These are phyloP conservation scores for Limnephilus marmoratus DNA, from an alignment of 2,888 invertebrate genomes.

Conservation along the genomic window DNA sequence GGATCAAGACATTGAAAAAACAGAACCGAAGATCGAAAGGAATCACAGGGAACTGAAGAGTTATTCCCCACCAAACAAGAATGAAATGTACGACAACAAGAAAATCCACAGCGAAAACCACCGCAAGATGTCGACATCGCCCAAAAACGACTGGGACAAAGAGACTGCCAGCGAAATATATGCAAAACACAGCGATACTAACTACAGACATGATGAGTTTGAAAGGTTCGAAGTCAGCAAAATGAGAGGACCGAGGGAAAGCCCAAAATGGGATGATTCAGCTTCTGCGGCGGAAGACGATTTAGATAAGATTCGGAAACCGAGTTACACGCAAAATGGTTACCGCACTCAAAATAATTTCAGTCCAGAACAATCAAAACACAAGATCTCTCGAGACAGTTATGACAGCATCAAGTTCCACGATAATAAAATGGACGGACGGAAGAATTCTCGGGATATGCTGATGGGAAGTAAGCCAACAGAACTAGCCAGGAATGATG, in stretches of 20 bases:
- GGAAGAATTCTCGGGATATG: slow-evolving; percentile 77
- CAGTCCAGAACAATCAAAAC: slow-evolving; percentile 46
- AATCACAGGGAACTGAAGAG: slow-evolving; percentile 73
- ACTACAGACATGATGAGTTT: slow-evolving; percentile 62
- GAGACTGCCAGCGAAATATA: slow-evolving; percentile 64
- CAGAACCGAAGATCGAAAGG: slow-evolving; percentile 72
- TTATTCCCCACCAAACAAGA: slow-evolving; percentile 70
- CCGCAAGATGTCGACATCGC: slow-evolving; percentile 67
- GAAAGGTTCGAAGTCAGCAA: slow-evolving; percentile 62
- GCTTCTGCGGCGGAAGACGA: slow-evolving; percentile 75
- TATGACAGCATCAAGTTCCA: slow-evolving; percentile 67
- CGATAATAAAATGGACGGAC: slow-evolving; percentile 73
- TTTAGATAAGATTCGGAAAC: slow-evolving; percentile 55
- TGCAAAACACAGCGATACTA: slow-evolving; percentile 62
- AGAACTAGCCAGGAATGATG: slow-evolving; percentile 74
- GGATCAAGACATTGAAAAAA: slow-evolving; percentile 69
- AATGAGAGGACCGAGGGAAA: slow-evolving; percentile 54
- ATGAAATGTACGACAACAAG: slow-evolving; percentile 55
- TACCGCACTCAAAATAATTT: slow-evolving; percentile 58
- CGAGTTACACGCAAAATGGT: slow-evolving; percentile 61
- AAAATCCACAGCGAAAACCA: slow-evolving; percentile 65
- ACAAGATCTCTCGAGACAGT: slow-evolving; percentile 63
- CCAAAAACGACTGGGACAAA: slow-evolving; percentile 66
- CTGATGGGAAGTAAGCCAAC: slow-evolving; percentile 73
- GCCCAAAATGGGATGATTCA: slow-evolving; percentile 72